Conservation (phyloP, 2,113 vertebrate genomes). For the Lophotis ruficrista region DNA sequence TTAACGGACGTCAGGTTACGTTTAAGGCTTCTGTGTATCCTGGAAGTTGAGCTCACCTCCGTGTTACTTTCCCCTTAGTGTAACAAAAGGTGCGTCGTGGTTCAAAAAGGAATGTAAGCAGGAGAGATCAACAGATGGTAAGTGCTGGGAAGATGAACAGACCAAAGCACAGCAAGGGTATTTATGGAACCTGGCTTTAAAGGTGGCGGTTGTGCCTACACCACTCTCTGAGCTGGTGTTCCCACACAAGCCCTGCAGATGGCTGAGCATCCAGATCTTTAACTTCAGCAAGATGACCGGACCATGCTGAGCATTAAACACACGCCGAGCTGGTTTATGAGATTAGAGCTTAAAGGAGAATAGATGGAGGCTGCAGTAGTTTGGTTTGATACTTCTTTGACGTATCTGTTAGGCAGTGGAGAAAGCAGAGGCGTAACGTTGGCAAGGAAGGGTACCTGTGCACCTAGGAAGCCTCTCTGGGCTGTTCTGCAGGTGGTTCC, state of each 20-base stretch:
- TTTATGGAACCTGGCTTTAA: neutral
- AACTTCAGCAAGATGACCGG: neutral
- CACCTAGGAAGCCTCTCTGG: neutral
- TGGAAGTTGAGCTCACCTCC: neutral
- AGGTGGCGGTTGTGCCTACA: neutral
- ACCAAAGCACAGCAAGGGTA: neutral
- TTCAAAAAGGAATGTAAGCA: neutral
- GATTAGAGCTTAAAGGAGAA: neutral
- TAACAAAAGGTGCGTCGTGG: neutral
- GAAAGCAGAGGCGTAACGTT: accelerated
- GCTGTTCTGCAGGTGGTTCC: neutral
- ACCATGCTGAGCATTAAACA: neutral
- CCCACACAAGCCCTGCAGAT: neutral
- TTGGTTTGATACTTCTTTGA: neutral
- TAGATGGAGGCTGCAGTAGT: neutral
- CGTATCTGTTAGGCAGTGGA: neutral
- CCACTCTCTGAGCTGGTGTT: neutral
- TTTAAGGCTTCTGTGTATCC: neutral
- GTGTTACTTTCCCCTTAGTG: neutral
- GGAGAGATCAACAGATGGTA: neutral
- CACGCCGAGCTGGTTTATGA: neutral
- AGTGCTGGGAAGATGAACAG: neutral
- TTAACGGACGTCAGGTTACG: neutral
- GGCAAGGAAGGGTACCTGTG: neutral
- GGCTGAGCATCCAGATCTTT: neutral